Conservation (phyloP, 35 echinoderm and acorn worm genomes). For the Patiria miniata region DNA sequence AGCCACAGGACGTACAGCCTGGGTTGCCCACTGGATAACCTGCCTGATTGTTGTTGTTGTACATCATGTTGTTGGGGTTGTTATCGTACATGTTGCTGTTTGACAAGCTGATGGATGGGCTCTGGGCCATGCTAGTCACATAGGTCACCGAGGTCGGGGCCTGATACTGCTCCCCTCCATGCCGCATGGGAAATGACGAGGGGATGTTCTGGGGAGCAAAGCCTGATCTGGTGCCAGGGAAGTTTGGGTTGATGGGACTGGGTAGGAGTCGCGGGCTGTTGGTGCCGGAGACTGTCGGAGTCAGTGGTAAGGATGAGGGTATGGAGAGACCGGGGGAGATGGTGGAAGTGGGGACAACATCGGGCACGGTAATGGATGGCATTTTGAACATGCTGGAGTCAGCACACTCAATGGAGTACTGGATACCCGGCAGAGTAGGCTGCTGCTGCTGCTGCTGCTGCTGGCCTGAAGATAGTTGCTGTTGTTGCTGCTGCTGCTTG, state of each 20-base stretch:
- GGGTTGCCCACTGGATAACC: conserved; percentile 27
- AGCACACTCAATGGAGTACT: neutral
- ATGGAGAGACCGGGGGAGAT: neutral
- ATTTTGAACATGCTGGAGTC: conserved; percentile 20
- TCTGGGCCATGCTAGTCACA: conserved; percentile 50
- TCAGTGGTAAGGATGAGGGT: neutral
- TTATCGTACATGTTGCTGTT: conserved; percentile 25
- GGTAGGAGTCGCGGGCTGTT: neutral
- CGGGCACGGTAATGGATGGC: neutral
- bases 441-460: conserved; percentile 12
- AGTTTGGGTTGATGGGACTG: conserved; percentile 2
- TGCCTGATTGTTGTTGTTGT: conserved; percentile 56
- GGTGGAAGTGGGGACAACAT: conserved; percentile 13
- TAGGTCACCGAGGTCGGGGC: conserved; percentile 71
- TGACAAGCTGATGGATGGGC: conserved; percentile 1
- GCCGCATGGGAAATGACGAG: neutral
- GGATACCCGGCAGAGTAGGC: neutral
- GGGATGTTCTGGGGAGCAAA: neutral
- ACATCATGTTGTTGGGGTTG: conserved; percentile 32
- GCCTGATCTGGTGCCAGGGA: neutral
- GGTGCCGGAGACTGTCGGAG: neutral
- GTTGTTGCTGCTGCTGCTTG: neutral
- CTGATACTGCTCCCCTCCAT: conserved; percentile 25
- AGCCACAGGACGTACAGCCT: conserved; percentile 66
- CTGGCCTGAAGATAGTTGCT: neutral